Percentiles rank a stretch among this genome's conserved stretches.
Evolutionary conservation across 2,888 invertebrate species (phyloP).

Genomic region (Alviniconcha strummeri): DNA sequence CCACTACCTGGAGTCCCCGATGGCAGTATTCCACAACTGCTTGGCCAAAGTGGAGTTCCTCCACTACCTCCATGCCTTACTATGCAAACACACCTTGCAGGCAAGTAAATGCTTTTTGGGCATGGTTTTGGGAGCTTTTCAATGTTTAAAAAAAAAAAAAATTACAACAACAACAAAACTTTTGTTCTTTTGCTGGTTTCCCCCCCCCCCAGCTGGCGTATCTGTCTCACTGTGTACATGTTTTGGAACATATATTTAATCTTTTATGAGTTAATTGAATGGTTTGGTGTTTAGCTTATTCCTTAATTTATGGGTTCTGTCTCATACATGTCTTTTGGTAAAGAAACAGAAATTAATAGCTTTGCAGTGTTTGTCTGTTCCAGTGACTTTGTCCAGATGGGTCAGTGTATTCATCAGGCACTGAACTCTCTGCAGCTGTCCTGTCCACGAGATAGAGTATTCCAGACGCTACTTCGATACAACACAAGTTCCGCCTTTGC

Average conservation of each 20-base stretch:
- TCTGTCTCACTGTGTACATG: too few species aligned
- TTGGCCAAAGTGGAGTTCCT: background rate
- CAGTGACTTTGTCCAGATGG: background rate
- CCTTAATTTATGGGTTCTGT: too few species aligned
- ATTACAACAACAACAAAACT: too few species aligned
- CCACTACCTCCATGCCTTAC: background rate
- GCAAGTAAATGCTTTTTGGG: background rate
- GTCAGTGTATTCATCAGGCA: background rate
- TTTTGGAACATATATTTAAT: too few species aligned
- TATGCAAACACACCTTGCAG: background rate
- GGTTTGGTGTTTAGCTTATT: too few species aligned
- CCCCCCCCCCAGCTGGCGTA: too few species aligned
- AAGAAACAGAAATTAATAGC: too few species aligned
- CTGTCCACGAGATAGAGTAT: background rate
- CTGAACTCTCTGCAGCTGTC: background rate
- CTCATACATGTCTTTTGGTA: too few species aligned
- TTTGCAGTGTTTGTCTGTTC: background rate
- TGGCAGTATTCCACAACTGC: background rate
- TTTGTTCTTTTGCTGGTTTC: too few species aligned
- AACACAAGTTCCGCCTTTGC: background rate
- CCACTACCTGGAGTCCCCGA: background rate
- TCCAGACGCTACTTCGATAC: background rate
- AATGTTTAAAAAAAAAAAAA: too few species aligned
- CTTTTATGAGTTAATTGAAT: too few species aligned
- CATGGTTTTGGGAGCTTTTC: too few species aligned